phyloP scores from a whole-genome alignment of 2,888 invertebrate species.

The Lampropteryx suffumata region DNA sequence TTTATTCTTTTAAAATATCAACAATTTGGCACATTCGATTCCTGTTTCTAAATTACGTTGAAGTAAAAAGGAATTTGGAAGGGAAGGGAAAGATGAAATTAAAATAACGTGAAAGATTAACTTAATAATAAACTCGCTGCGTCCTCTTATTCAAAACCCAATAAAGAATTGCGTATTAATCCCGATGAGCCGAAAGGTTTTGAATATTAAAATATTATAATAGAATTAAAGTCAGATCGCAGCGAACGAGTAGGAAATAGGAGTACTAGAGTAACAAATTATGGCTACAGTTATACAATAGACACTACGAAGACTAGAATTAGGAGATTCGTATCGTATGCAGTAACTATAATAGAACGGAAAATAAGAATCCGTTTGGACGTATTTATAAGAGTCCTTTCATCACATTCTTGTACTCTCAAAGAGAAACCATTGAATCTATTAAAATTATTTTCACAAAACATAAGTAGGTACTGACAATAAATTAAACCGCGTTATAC shows the following conservation, averaged over 20 bases:
- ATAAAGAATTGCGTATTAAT: slow-evolving; percentile 7
- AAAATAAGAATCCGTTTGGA: slow-evolving; percentile 35
- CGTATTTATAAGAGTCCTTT: slow-evolving; percentile 32
- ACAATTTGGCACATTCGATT: slow-evolving; percentile 77
- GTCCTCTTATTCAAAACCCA: slow-evolving; percentile 5
- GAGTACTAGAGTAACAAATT: slow-evolving; percentile 54
- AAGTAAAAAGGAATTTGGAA: slow-evolving; percentile 43
- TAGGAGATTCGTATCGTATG: slow-evolving; percentile 37
- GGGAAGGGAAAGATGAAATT: slow-evolving; percentile 39
- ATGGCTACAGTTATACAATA: slow-evolving; percentile 44
- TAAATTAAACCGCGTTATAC: too few relatives aligned
- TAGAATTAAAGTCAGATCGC: slow-evolving; percentile 18
- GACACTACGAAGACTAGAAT: slow-evolving; percentile 66
- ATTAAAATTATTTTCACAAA: too few relatives aligned
- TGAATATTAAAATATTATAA: background rate
- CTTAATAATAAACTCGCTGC: slow-evolving; percentile 29
- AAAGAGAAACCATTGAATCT: slow-evolving; percentile 7
- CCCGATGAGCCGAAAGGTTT: slow-evolving; percentile 1
- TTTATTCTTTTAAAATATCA: slow-evolving; percentile 62
- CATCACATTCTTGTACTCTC: slow-evolving; percentile 12
- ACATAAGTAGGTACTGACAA: too few relatives aligned
- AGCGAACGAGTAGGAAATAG: slow-evolving; percentile 38
- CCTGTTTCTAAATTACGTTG: slow-evolving; percentile 63
- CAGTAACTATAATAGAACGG: slow-evolving; percentile 34
- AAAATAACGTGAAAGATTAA: slow-evolving; percentile 30